Base-by-base conservation (phyloP, 2,113 vertebrate genomes). In the Osmerus eperlanus region DNA sequence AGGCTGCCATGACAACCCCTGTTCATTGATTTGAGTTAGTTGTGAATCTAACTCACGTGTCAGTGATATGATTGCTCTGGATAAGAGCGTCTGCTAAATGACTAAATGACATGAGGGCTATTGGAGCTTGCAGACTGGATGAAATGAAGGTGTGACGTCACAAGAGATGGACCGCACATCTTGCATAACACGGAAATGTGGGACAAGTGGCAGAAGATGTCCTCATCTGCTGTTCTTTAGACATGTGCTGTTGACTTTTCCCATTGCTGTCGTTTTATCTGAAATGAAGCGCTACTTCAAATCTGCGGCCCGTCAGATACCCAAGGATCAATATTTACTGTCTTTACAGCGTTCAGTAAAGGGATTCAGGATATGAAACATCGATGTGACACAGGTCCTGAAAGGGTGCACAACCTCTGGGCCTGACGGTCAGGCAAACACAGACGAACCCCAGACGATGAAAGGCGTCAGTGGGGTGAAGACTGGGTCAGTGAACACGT, bases 271-370 rank as follows among this genome's bases (percentile, higher is more conserved):
- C 11, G 16, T 64, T 67, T 85, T 66, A 85, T 81, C 58, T 56
- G 55, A 78, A 70, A 65, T 72, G 79, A 77, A 68, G 70, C 68
- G 65, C 56, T 15, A 67, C 69, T 68, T 63, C 25, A 28, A 79
- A 76, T 79, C 7, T 65, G 18, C 47, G 63, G 66, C 36, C 23
- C 15, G 3, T 65, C 58, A 29, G 64, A 54, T 29, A 11, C 56
- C 68, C 63, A 71, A 78, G 67, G 72, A 85, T 89, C 86, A 87
- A 86, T 87, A 90, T 90, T 90, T 86, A 85, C 78, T 81, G 77
- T 81, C 72, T 90, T 89, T 89, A 90, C 54, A 21, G 67, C 66
- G 47, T 56, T 76, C 74, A 56, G 70, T 41, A 52, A 47, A 15
- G 8, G 60, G 75, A 78, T 75, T 83, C 87, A 85, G 87, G 87